A percentile compares a stretch with the other conserved stretches of the same genome.
phyloP scores from a whole-genome alignment of 2,113 vertebrate genomes.

The Daboia siamensis region DNA sequence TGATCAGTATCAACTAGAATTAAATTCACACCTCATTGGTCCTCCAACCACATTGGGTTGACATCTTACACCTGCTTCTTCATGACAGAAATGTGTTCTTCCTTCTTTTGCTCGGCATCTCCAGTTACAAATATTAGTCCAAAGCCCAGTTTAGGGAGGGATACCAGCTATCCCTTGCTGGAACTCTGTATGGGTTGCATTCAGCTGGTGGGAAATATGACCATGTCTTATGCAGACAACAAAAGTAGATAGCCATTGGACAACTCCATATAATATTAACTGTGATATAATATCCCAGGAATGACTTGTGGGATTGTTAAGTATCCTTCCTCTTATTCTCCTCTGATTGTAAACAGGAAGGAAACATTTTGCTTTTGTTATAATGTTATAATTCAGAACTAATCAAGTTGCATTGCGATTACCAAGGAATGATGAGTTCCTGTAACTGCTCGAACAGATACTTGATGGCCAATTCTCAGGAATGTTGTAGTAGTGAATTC shows the following conservation, averaged over 20 bases:
- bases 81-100: conserved; percentile 2
- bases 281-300: not conserved
- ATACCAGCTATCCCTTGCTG: not conserved
- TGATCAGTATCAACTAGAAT: not conserved
- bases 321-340: not conserved
- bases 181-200: not conserved
- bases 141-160: not conserved
- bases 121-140: conserved; percentile 12
- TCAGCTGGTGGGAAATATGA: not conserved
- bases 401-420: not conserved
- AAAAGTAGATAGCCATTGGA: conserved; percentile 10
- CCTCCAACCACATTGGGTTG: conserved; percentile 5
- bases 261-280: not conserved
- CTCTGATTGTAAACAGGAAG: not conserved
- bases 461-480: not conserved
- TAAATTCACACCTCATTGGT: not conserved
- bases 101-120: conserved; percentile 14
- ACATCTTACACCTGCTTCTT: conserved; percentile 19
- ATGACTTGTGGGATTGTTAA: not conserved
- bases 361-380: not conserved
- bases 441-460: not conserved
- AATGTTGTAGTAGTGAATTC: not conserved
- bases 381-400: not conserved
- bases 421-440: not conserved
- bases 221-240: not conserved